Percentiles rank a stretch among this genome's conserved stretches.
Evolutionary conservation across 2,888 invertebrate species (phyloP).

Genomic region (Chymomyza amoena): DNA sequence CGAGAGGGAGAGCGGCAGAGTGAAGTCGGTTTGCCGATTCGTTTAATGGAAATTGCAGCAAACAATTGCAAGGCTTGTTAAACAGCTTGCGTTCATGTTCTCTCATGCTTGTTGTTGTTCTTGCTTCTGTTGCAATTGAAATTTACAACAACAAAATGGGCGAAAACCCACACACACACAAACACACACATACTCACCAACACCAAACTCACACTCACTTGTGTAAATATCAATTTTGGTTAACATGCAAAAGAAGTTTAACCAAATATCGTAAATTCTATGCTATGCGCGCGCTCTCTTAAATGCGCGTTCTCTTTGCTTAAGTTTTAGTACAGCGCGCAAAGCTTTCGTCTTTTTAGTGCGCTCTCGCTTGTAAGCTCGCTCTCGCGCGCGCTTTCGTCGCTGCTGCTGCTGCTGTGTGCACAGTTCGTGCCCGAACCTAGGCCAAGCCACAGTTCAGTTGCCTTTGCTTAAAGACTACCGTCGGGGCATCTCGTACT

Average conservation of each 20-base stretch:
- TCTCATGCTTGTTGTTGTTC: constrained; percentile 4
- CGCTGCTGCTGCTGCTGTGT: neutral
- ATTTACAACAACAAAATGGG: constrained; percentile 60
- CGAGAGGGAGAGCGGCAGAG: neutral
- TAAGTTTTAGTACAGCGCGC: neutral
- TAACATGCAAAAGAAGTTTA: constrained; percentile 44
- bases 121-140: constrained; percentile 36
- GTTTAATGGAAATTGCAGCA: constrained; percentile 38
- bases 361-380: constrained; percentile 58
- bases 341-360: constrained; percentile 21
- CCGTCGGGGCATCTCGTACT: neutral
- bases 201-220: constrained; percentile 24
- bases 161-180: constrained; percentile 11
- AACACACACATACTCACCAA: neutral
- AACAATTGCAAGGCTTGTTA: constrained; percentile 52
- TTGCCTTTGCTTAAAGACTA: constrained; percentile 38
- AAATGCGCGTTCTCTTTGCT: constrained; percentile 24
- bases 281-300: neutral
- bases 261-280: constrained; percentile 47
- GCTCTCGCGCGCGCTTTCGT: constrained; percentile 6
- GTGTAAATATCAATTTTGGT: constrained; percentile 66
- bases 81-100: constrained; percentile 51
- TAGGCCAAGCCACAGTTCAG: constrained; percentile 45
- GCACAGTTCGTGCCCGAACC: constrained; percentile 18
- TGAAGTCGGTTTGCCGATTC: constrained; percentile 15